These are phyloP conservation scores for Polypedilum pembai DNA, from an alignment of 1,140 invertebrate species.

Conservation along the genomic window DNA sequence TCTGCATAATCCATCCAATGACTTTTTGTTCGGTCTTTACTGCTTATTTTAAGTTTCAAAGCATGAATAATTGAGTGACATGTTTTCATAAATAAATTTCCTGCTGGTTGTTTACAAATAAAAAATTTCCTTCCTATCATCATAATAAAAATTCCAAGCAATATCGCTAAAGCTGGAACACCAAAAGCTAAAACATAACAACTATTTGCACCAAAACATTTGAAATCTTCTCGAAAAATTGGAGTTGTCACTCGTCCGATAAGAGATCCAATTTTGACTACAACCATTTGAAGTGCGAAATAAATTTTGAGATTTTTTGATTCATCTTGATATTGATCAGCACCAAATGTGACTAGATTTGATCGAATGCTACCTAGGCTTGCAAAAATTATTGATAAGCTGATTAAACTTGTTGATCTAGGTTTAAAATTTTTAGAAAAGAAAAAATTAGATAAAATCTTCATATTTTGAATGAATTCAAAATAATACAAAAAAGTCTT, in stretches of 20 bases:
- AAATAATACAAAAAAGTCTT: too few relatives aligned
- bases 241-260: conserved; percentile 55
- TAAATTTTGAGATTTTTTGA: background rate
- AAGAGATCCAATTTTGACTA: conserved; percentile 46
- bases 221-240: conserved; percentile 49
- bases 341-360: background rate
- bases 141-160: conserved; percentile 50
- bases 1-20: conserved; percentile 70
- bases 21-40: conserved; percentile 40
- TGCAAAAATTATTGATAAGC: background rate
- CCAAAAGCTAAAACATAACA: conserved; percentile 60
- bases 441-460: too few relatives aligned
- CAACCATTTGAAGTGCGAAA: background rate
- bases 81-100: conserved; percentile 51
- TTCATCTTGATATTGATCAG: background rate
- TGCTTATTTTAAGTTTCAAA: background rate
- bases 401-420: background rate
- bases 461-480: too few relatives aligned
- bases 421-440: background rate
- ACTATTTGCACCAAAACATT: conserved; percentile 49
- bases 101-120: conserved; percentile 47
- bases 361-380: background rate
- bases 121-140: conserved; percentile 49
- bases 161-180: conserved; percentile 52
- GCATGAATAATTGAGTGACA: conserved; percentile 42